Base-by-base conservation (phyloP, 1,140 invertebrate genomes). In the Drosophila trapezifrons region DNA sequence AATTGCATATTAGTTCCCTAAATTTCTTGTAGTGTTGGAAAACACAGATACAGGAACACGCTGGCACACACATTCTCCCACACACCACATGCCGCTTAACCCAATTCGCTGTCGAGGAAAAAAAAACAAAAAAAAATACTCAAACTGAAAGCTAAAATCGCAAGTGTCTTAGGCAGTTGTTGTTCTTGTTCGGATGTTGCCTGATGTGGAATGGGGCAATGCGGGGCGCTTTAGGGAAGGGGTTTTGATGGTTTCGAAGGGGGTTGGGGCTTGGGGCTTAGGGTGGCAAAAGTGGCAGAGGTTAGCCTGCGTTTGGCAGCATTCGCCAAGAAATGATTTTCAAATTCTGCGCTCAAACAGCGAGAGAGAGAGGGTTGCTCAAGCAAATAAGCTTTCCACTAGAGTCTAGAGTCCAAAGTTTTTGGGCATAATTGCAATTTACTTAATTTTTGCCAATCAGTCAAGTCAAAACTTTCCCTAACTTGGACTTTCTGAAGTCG, bases 121-220 rank as follows among this genome's bases (percentile, higher is more conserved):
- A 37, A 57, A 75, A 42, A 56, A 71, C 35, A 72, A 35, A 47
- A 47, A 45, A 20, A 49, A 51, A 67, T 49, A 67, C 54, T 58
- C 54, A 67, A 70, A 49, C 64, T 70, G 64, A 55, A 77, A 60
- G 64, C 75, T 70, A 69, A 75, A 77, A 76, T 52, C 81, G 63
- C 77, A 84, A 85, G 82, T 81, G 83, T 87, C 83, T 87, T 62
- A 85, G 69, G 63, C 73, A 81, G 56, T 76, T 76, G 80, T 64
- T 83, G 54, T 52, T 58, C 63, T 76, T 76, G 71, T 73, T 79
- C 6, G 22, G 45, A 47, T 65, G 52, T 29, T 29, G 35, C 22
- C 51, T 37, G 32, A 54, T 37, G 51, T 37, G 51, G 51, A 37
- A 54, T 54, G 17, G 12, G 20, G 13, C n/a, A 57, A 25, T n/a